phyloP scores from a whole-genome alignment of 2,113 vertebrate genomes.

The Hiodon alosoides region DNA sequence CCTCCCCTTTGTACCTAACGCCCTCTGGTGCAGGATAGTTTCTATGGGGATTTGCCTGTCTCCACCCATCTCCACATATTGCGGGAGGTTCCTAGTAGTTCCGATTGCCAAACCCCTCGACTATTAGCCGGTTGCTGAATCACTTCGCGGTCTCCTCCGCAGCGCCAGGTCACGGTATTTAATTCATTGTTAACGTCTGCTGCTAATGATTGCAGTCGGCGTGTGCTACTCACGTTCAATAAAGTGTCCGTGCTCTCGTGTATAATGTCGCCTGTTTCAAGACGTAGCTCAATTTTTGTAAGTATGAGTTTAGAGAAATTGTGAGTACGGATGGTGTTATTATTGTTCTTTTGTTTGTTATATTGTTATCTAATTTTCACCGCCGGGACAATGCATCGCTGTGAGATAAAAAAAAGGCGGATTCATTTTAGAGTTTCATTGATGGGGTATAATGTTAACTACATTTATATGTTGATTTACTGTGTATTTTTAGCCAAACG shows the following conservation, averaged over 20 bases:
- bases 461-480: not conserved
- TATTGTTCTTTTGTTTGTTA: not conserved
- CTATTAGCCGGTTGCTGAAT: constrained; percentile 19
- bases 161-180: constrained; percentile 18
- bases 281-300: constrained; percentile 35
- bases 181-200: constrained; percentile 20
- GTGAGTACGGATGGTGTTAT: not conserved
- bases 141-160: constrained; percentile 6
- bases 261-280: constrained; percentile 25
- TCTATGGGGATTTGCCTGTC: constrained; percentile 34
- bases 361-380: not conserved
- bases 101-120: not conserved
- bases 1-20: constrained; percentile 35
- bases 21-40: constrained; percentile 34
- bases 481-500: constrained; percentile 1
- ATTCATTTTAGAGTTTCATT: not conserved
- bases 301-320: constrained; percentile 13
- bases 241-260: not conserved
- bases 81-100: not conserved
- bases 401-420: not conserved
- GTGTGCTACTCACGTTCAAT: constrained; percentile 9
- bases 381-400: not conserved
- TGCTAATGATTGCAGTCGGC: not conserved
- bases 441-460: not conserved
- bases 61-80: constrained; percentile 27